A percentile compares a stretch with the other conserved stretches of the same genome.
These are phyloP conservation scores for Polypedilum vanderplanki DNA, from an alignment of 1,140 invertebrate genomes.

Conservation along the genomic window DNA sequence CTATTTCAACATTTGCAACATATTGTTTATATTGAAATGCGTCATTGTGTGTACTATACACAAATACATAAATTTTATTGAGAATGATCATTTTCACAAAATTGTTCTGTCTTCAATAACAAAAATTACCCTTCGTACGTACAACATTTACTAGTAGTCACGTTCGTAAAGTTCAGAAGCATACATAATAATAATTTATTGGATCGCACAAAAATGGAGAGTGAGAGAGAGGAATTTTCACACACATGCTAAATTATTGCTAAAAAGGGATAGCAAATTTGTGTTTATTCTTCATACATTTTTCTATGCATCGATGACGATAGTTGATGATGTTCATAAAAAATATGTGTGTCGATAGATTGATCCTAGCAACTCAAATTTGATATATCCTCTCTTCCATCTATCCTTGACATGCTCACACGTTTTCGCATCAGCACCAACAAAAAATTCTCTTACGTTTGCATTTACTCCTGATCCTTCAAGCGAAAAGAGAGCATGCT, in stretches of 20 bases:
- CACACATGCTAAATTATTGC: not conserved
- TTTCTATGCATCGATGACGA: slow-evolving; percentile 2
- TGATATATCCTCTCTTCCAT: not conserved
- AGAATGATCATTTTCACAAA: slow-evolving; percentile 8
- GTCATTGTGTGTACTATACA: not conserved
- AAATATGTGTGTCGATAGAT: not conserved
- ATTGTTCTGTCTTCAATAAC: slow-evolving; percentile 13
- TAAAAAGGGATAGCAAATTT: not conserved
- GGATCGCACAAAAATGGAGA: not conserved
- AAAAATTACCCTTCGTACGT: not conserved
- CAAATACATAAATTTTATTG: not conserved
- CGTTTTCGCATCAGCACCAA: not conserved
- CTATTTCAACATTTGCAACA: not conserved
- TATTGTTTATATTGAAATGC: not conserved
- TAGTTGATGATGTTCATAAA: not conserved
- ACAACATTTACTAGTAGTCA: slow-evolving; percentile 6
- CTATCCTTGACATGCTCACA: not conserved
- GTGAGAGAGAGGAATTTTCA: not conserved
- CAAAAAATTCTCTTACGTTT: too few relatives aligned
- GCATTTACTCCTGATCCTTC: too few relatives aligned
- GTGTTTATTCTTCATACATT: not conserved
- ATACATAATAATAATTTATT: slow-evolving; percentile 20
- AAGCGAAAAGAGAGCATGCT: too few relatives aligned
- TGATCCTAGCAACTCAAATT: not conserved
- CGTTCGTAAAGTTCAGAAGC: slow-evolving; percentile 7